phyloP scores from a whole-genome alignment of 2,113 vertebrate genomes.

The Oriolus oriolus region DNA sequence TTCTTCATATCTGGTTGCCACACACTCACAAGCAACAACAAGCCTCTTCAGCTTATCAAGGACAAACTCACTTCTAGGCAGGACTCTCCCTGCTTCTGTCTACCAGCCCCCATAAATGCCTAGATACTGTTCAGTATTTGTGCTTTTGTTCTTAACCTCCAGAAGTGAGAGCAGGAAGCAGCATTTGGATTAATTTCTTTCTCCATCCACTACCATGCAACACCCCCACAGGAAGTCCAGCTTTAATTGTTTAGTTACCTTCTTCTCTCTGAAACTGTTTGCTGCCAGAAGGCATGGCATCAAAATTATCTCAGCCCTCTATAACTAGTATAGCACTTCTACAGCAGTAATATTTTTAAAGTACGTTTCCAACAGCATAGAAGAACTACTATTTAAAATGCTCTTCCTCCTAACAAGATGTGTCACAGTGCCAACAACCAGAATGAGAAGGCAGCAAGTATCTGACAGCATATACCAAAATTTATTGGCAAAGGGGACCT shows the following conservation, averaged over 20 bases:
- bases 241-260: background rate
- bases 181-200: background rate
- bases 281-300: background rate
- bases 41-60: background rate
- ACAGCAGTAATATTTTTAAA: background rate
- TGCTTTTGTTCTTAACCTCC: background rate
- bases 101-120: background rate
- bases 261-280: background rate
- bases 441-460: background rate
- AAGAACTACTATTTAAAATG: background rate
- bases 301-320: background rate
- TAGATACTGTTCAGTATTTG: background rate
- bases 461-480: background rate
- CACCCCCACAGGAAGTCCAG: background rate
- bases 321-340: background rate
- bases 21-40: background rate
- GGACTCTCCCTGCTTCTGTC: background rate
- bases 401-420: background rate
- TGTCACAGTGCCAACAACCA: accelerated
- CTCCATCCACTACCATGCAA: background rate
- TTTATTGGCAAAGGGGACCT: background rate
- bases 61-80: background rate
- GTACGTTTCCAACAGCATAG: background rate
- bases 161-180: background rate
- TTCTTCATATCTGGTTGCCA: background rate